A percentile compares a stretch with the other conserved stretches of the same genome.
These are phyloP conservation scores for Hestina assimilis DNA, from an alignment of 1,140 invertebrate genomes.

Conservation along the genomic window DNA sequence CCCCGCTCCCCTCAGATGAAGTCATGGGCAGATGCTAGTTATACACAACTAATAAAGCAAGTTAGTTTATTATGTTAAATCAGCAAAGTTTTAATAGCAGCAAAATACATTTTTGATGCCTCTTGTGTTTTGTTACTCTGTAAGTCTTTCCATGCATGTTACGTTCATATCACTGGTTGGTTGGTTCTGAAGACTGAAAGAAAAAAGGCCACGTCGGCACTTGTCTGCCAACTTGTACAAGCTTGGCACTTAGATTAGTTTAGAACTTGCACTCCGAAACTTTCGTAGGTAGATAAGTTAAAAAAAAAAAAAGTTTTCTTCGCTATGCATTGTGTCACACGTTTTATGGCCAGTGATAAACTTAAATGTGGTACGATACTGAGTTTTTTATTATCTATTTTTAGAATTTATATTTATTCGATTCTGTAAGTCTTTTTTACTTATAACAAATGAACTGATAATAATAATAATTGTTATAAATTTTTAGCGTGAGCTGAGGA, in stretches of 20 bases:
- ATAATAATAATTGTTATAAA: too few relatives aligned
- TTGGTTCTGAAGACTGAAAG: slow-evolving; percentile 49
- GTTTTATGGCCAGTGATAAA: not conserved
- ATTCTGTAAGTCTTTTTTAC: too few relatives aligned
- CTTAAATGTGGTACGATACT: not conserved
- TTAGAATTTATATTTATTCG: too few relatives aligned
- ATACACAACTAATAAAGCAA: too few relatives aligned
- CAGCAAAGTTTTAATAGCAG: too few relatives aligned
- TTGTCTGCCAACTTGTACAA: slow-evolving; percentile 67
- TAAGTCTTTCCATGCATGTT: slow-evolving; percentile 58
- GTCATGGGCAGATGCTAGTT: too few relatives aligned
- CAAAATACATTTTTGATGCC: too few relatives aligned
- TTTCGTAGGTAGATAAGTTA: slow-evolving; percentile 21
- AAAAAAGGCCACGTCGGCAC: slow-evolving; percentile 61
- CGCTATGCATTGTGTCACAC: slow-evolving; percentile 2
- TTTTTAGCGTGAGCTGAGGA: too few relatives aligned
- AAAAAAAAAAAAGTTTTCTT: slow-evolving; percentile 15
- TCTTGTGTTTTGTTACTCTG: slow-evolving; percentile 35
- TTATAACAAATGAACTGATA: too few relatives aligned
- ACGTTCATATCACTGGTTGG: slow-evolving; percentile 67
- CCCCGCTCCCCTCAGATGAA: too few relatives aligned
- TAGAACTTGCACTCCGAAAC: slow-evolving; percentile 31
- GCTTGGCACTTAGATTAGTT: slow-evolving; percentile 70
- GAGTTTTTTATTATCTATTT: too few relatives aligned
- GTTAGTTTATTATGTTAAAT: too few relatives aligned